Evolutionary conservation across 2,113 vertebrate genomes (phyloP).

Genomic region (Geococcyx californianus): DNA sequence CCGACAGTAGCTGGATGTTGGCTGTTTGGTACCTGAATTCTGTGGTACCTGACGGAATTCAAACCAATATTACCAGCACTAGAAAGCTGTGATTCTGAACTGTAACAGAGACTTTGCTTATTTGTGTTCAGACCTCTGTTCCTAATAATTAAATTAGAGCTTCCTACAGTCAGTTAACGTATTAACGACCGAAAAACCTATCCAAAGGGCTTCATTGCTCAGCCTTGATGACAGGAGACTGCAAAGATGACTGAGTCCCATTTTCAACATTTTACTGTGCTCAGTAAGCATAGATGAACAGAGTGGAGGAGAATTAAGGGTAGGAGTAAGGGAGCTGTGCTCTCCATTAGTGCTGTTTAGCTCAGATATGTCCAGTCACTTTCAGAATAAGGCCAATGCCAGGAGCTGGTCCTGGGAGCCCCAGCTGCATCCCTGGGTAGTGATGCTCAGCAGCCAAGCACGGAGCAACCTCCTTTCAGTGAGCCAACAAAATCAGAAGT

Average conservation of each 20-base stretch:
- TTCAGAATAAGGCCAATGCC: background rate
- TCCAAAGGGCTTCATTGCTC: background rate
- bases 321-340: rapidly evolving
- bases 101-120: background rate
- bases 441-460: background rate
- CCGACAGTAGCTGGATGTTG: background rate
- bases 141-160: conserved; percentile 4
- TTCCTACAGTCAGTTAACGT: background rate
- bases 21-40: background rate
- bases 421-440: background rate
- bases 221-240: background rate
- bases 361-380: background rate
- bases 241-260: background rate
- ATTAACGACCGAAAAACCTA: background rate
- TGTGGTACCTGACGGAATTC: background rate
- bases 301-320: background rate
- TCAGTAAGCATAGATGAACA: background rate
- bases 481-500: background rate
- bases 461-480: background rate
- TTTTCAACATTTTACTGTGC: background rate
- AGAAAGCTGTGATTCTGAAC: background rate
- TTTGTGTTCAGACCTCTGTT: background rate
- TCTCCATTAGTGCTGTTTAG: background rate
- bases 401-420: background rate
- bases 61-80: background rate